Evolutionary conservation across 2,113 vertebrate species (phyloP).

Genomic region (Ciconia boyciana): DNA sequence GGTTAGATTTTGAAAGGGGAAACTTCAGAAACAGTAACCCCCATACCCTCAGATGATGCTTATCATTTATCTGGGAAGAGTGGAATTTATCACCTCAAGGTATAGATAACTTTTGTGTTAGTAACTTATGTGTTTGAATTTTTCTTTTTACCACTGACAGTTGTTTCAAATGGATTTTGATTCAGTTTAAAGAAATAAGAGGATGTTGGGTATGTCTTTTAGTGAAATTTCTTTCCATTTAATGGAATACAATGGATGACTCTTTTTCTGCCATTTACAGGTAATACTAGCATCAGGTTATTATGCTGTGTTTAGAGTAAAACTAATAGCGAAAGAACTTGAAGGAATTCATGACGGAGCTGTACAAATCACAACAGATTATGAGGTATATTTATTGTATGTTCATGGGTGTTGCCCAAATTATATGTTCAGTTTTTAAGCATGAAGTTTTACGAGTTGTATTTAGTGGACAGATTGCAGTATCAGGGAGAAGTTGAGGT

Average conservation of each 20-base stretch:
- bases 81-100: not conserved
- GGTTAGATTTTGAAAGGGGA: not conserved
- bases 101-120: not conserved
- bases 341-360: conserved; percentile 94
- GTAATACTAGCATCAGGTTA: conserved; percentile 91
- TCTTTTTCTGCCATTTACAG: conserved; percentile 64
- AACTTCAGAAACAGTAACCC: not conserved
- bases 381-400: conserved; percentile 80
- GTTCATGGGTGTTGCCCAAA: not conserved
- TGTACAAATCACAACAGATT: conserved; percentile 95
- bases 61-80: not conserved
- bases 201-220: not conserved
- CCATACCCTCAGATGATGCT: not conserved
- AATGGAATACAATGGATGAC: not conserved
- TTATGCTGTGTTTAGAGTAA: conserved; percentile 92
- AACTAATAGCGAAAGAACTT: conserved; percentile 86
- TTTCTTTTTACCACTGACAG: not conserved
- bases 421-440: not conserved
- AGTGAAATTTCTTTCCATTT: not conserved
- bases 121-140: not conserved
- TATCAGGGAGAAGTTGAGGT: not conserved
- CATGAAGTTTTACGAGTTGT: not conserved
- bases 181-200: not conserved
- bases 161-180: not conserved
- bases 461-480: not conserved